Evolutionary conservation across 2,888 invertebrate species (phyloP).

Genomic region (Orthonychiurus folsomi): DNA sequence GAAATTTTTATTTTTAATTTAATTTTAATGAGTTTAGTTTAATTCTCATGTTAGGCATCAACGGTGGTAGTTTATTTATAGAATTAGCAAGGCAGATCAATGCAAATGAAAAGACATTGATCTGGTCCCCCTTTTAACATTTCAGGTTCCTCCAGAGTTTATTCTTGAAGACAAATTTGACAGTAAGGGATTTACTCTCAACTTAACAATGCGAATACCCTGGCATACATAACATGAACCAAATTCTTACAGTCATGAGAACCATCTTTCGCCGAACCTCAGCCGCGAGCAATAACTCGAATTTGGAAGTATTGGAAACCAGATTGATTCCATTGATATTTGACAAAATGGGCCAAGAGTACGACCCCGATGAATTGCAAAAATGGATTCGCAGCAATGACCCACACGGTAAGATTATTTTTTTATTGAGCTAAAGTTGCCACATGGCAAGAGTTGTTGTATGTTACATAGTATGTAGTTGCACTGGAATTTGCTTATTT

Average conservation of each 20-base stretch:
- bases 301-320: slow-evolving; percentile 7
- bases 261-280: slow-evolving; percentile 10
- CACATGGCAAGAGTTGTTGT: neutral
- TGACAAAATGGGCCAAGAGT: slow-evolving; percentile 8
- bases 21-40: neutral
- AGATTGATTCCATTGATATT: slow-evolving; percentile 12
- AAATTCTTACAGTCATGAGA: slow-evolving; percentile 8
- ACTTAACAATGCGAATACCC: too few relatives aligned
- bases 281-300: neutral
- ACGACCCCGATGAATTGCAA: slow-evolving; percentile 5
- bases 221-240: too few relatives aligned
- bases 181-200: neutral
- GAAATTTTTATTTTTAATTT: neutral
- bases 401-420: slow-evolving; percentile 8
- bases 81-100: too few relatives aligned
- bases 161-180: neutral
- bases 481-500: too few relatives aligned
- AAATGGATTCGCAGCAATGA: slow-evolving; percentile 8
- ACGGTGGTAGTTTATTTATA: too few relatives aligned
- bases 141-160: neutral
- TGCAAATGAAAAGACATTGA: too few relatives aligned
- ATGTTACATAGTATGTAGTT: too few relatives aligned
- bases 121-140: too few relatives aligned
- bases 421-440: neutral
- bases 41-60: neutral